Conservation (phyloP, 1,140 invertebrate genomes). For the Drosophila melanogaster region DNA sequence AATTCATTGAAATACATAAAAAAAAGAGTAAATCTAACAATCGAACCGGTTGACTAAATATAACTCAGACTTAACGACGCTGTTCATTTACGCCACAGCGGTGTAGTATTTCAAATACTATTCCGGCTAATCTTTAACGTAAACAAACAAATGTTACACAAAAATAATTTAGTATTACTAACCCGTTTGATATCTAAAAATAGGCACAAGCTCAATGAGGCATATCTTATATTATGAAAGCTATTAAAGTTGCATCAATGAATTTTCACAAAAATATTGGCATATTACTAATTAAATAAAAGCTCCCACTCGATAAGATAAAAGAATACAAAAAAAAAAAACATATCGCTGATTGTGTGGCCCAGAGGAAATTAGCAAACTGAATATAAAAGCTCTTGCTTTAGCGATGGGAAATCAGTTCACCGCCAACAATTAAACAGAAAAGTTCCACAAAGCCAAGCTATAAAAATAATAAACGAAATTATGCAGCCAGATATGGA, state of each 20-base stretch:
- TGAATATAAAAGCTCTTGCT: constrained; percentile 12
- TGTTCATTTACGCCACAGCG: not conserved
- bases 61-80: not conserved
- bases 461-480: not conserved
- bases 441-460: not conserved
- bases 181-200: too few species aligned
- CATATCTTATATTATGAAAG: not conserved
- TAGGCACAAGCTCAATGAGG: too few species aligned
- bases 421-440: not conserved
- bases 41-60: not conserved
- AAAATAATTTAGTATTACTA: not conserved
- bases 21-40: too few species aligned
- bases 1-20: too few species aligned
- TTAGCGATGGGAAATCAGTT: constrained; percentile 14
- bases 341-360: constrained; percentile 15
- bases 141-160: not conserved
- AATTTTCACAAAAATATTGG: not conserved
- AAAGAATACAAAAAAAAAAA: constrained; percentile 6
- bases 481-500: not conserved
- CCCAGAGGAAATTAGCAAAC: too few species aligned
- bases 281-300: not conserved
- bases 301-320: constrained; percentile 4
- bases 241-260: not conserved
- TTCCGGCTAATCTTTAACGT: not conserved
- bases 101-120: not conserved